Base-by-base conservation (phyloP, 2,113 vertebrate genomes). In the Mohoua ochrocephala region DNA sequence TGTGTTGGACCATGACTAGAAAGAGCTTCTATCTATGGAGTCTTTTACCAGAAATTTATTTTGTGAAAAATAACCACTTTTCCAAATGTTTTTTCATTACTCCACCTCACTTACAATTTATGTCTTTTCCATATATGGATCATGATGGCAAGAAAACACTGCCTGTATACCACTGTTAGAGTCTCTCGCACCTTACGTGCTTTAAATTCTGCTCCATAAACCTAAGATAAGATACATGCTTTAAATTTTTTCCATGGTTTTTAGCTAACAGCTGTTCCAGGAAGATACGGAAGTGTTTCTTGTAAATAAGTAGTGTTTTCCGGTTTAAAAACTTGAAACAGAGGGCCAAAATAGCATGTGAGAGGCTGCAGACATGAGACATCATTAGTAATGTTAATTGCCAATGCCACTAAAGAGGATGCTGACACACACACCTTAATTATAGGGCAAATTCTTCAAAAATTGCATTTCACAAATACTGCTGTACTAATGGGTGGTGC, bases 321-420 rank as follows among this genome's bases (percentile, higher is more conserved):
- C 1, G 7, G 64, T 56, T 87, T 73, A 76, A 41, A 64, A 84
- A 79, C 49, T 57, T 89, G 70, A 87, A 89, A 56, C 61, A 71
- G 63, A 89, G 22, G 12, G 27, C 42, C 28, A 44, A 73, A 89
- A 59, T 54, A 80, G 33, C 82, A 89, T 24, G 31, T 16, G 54
- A 80, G 57, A 95, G 19, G 42, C 63, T 91, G 61, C 47, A 94
- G 91, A 92, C 83, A 47, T 74, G 56, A 97, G 80, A 87, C 13
- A 19, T 84, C 77, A 76, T 95, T 95, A 96, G 78, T 93, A 69
- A 94, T 88, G 88, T 78, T 96, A 84, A 89, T 93, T 94, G 59
- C 33, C 30, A 21, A 47, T 96, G 87, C 57, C 85, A 91, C 87
- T 91, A 57, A 92, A 69, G 74, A 95, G 76, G 81, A 96, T 91